These are phyloP conservation scores for Cacatua alba DNA, from an alignment of 2,113 vertebrate genomes.

Conservation along the genomic window DNA sequence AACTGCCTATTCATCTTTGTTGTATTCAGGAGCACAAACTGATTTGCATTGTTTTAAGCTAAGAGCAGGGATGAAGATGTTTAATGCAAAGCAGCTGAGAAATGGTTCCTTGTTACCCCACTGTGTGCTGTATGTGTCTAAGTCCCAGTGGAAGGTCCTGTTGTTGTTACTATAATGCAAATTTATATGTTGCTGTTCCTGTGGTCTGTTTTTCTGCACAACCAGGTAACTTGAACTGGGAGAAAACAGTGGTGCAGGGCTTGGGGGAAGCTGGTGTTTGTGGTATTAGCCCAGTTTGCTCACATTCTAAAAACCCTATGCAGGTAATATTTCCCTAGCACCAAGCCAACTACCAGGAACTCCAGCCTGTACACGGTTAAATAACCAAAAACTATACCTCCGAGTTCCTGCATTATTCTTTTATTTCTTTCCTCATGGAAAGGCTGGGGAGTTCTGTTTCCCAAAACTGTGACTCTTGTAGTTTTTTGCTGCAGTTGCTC, in stretches of 20 bases:
- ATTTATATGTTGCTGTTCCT: neutral
- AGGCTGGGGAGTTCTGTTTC: neutral
- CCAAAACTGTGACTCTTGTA: neutral
- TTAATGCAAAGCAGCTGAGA: neutral
- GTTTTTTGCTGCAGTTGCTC: constrained; percentile 12
- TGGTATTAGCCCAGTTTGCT: neutral
- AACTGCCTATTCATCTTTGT: neutral
- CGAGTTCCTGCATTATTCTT: neutral
- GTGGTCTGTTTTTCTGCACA: neutral
- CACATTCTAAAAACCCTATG: neutral
- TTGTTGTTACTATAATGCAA: neutral
- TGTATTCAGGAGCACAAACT: neutral
- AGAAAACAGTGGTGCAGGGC: neutral
- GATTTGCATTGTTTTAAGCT: neutral
- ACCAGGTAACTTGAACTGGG: neutral
- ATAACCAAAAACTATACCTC: neutral
- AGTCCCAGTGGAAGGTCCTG: neutral
- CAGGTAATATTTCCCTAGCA: neutral
- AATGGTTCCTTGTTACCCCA: neutral
- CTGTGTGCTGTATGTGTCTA: neutral
- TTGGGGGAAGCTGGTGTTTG: neutral
- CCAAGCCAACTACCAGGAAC: neutral
- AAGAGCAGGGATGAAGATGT: neutral
- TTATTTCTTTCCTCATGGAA: neutral
- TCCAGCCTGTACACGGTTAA: neutral